A percentile compares a stretch with the other conserved stretches of the same genome.
Evolutionary conservation across 2,797 vertebrate species (phyloP).

Genomic region (Lepus oiostolus): DNA sequence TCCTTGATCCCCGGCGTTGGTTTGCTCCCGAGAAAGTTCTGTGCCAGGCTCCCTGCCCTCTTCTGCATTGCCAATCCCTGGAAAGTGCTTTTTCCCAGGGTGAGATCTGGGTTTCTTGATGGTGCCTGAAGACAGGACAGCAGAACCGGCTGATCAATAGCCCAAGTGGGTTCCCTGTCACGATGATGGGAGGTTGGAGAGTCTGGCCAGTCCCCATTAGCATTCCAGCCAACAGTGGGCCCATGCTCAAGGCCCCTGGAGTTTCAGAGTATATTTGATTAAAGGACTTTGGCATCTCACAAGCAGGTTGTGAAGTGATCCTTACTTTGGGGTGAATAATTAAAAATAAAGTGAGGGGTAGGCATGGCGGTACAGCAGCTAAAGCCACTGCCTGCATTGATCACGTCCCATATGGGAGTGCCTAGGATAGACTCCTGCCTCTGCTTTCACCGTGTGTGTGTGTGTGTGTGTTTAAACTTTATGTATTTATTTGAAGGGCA

Average conservation of each 20-base stretch:
- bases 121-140: background rate
- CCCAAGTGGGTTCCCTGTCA: background rate
- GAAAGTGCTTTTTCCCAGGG: background rate
- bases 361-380: background rate
- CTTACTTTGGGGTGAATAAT: conserved; percentile 15
- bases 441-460: no score
- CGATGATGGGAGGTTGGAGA: background rate
- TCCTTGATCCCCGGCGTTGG: background rate
- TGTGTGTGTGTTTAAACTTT: no score
- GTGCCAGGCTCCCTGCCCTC: background rate
- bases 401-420: background rate
- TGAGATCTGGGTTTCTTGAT: background rate
- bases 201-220: background rate
- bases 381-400: no score
- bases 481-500: no score
- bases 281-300: background rate
- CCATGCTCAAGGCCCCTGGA: background rate
- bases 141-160: background rate
- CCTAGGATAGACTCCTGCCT: no score
- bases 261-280: background rate
- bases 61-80: background rate
- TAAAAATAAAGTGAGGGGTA: background rate
- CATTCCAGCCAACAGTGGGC: background rate
- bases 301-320: conserved; percentile 9
- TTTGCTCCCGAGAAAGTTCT: background rate